A percentile compares a stretch with the other conserved stretches of the same genome.
phyloP scores from a whole-genome alignment of 2,113 vertebrate genomes.

The Panurus biarmicus region DNA sequence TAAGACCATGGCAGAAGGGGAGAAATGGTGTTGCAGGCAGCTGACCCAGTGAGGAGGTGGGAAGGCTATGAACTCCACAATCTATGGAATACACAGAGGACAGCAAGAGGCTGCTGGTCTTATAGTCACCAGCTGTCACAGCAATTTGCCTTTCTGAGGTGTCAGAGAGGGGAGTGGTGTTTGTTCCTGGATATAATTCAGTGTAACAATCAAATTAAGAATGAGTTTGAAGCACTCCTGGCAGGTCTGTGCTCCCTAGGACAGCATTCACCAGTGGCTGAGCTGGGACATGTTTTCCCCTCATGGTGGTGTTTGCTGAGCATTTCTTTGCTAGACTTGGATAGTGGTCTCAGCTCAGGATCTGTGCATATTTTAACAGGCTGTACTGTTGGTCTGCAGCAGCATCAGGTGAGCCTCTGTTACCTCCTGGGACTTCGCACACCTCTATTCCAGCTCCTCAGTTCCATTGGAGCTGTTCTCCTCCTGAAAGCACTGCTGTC shows the following conservation, averaged over 20 bases:
- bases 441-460: neutral
- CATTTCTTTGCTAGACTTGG: neutral
- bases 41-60: neutral
- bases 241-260: neutral
- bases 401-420: neutral
- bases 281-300: neutral
- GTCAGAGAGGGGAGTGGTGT: accelerated
- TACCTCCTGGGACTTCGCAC: neutral
- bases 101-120: neutral
- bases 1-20: neutral
- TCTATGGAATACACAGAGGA: neutral
- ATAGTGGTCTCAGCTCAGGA: neutral
- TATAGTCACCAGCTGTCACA: neutral
- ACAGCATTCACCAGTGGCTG: neutral
- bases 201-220: neutral
- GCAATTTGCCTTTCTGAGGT: neutral
- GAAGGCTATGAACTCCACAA: neutral
- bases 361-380: neutral
- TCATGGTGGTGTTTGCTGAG: neutral
- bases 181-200: neutral
- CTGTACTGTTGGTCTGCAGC: neutral
- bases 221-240: neutral
- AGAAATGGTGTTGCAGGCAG: neutral
- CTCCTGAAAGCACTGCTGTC: neutral
- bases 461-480: neutral